Base-by-base conservation (phyloP, 92 coral and sea anemone genomes). In the Epizoanthus stellaris region DNA sequence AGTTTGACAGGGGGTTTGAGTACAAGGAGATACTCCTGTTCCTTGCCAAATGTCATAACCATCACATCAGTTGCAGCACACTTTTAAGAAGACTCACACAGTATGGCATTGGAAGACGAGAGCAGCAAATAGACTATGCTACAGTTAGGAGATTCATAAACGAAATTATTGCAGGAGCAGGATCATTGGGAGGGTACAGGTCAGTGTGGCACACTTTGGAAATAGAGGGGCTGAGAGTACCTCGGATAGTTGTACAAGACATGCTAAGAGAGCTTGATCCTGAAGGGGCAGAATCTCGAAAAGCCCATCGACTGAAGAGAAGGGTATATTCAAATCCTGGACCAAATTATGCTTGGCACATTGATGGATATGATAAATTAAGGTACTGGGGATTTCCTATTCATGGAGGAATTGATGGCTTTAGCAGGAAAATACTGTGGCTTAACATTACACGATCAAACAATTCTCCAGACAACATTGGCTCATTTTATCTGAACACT, bases 161-260 rank as follows among this genome's bases (percentile, higher is more conserved):
- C 65, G 89, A 85, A 45, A 85, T 89, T 62, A 85, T 85, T 81
- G 75, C 85, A 75, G 93, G 91, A 42, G 89, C 91, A 56, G 87
- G 91, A 58, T 87, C 89, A 54, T 42, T 85, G 59, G 91, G 91
- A 63, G 89, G 93, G 47, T 91, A 87, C 67, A 34, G 89, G 58
- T 83, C 91, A 42, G 83, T 91, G 66, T 91, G 91, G 94, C 91
- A 88, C 70, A 88, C 91, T 70, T 70, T 88, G 76, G 93, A 90
- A 82, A 64, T 90, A 72, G 93, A 86, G 64, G 93, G 88, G 60
- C 63, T 82, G 39, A 25, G 88, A 80, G 87, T 90, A 13, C 89
- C 93, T 60, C 66, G 91, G 19, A 79, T 90, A 69, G 91, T 90
- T 17, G 93, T 90, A 30, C 82, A 90, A 59, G 91, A 90, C 71